Conservation (phyloP, 2,797 vertebrate genomes). For the Schizothorax lantsangensis region DNA sequence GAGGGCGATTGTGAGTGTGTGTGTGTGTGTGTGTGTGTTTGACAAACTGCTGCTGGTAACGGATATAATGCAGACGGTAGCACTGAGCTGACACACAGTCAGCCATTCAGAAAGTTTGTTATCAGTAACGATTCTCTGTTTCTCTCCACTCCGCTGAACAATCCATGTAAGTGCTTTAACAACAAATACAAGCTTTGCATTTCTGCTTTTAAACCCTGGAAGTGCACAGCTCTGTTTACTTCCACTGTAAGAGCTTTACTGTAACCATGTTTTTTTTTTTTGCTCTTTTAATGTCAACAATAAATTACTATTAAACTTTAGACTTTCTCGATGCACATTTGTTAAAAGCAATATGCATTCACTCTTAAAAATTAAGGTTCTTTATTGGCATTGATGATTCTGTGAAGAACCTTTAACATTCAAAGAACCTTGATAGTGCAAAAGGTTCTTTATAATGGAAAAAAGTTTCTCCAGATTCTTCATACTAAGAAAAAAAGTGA, state of each 20-base stretch:
- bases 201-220: conserved; percentile 18
- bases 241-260: background rate
- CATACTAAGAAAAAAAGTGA: background rate
- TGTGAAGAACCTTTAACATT: background rate
- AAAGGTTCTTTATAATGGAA: background rate
- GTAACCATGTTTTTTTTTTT: background rate
- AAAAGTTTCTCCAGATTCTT: background rate
- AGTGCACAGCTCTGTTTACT: background rate
- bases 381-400: background rate
- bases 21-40: conserved; percentile 34
- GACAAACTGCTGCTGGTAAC: conserved; percentile 59
- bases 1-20: conserved; percentile 21
- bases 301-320: background rate
- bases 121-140: conserved; percentile 51
- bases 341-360: background rate
- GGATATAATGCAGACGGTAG: conserved; percentile 70
- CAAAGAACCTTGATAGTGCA: background rate
- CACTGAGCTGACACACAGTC: conserved; percentile 78
- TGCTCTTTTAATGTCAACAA: background rate
- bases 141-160: conserved; percentile 63
- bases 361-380: background rate
- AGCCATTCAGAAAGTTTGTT: conserved; percentile 78
- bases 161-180: conserved; percentile 42
- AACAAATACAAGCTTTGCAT: conserved; percentile 10
- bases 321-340: background rate